Evolutionary conservation across 2,797 vertebrate genomes (phyloP), one percentile per base, ranked within the genome.

Genomic region (Melanotaenia maccullochi): DNA sequence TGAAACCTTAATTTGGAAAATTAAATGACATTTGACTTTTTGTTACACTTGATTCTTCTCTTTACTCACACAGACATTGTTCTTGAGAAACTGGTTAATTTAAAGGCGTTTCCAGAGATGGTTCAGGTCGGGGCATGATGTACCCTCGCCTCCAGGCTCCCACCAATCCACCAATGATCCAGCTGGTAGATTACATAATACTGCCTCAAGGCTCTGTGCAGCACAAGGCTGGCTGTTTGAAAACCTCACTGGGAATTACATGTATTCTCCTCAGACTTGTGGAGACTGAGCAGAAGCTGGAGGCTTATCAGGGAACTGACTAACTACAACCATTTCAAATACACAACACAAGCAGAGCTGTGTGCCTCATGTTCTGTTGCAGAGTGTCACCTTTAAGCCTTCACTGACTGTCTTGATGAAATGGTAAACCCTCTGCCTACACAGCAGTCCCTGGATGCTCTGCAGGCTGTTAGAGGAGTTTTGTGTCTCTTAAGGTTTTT

Each of bases 131-230:
- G 75, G 79, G 59, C 47, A 67, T 47, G 71, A 62, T 81, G 86
- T 58, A 44, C 52, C n/a, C 62, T 73, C 33, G 68, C 59, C 74
- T 69, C 59, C 69, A 79, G 85, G 76, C 81, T 70, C 71, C 59
- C 69, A 78, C 40, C 78, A 72, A 82, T 84, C 82, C 82, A 85
- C 82, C 86, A 83, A 73, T 82, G 76, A 89, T 85, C 85, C 93
- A 93, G 91, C 90, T 90, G 92, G 91, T 89, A 54, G 67, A 77
- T 94, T 93, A 88, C 83, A 80, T 92, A 93, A 93, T 22, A 12
- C 59, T 24, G 87, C 85, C 84, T 90, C 56, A 70, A 83, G 86
- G 84, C 84, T 79, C 79, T 84, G 76, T 79, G 75, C 76, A 66
- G 75, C 79, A 84, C 73, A 62, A 73, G 60, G 16, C 42, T 40